Percentiles rank a stretch among this genome's conserved stretches.
Conservation (phyloP, 2,797 vertebrate species). For the Pseudochromis fuscus region DNA sequence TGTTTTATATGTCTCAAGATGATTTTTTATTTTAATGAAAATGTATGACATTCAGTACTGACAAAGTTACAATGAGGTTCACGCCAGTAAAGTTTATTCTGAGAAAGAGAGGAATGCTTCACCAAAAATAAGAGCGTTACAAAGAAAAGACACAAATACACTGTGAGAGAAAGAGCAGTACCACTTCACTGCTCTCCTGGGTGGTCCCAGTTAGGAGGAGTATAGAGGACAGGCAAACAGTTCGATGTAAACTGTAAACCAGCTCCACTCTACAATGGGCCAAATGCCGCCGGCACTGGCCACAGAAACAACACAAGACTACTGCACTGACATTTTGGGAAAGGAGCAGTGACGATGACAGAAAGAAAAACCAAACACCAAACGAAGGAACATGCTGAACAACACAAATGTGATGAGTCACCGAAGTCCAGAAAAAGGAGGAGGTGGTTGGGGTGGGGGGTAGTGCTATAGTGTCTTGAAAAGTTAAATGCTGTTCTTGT, state of each 20-base stretch:
- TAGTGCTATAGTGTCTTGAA: constrained; percentile 9
- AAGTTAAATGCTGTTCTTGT: constrained; percentile 30
- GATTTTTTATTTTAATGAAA: neutral
- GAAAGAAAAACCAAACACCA: constrained; percentile 25
- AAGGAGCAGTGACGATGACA: constrained; percentile 52
- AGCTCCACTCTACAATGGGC: constrained; percentile 86
- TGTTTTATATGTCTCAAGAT: neutral
- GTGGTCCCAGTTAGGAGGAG: constrained; percentile 92
- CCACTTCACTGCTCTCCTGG: constrained; percentile 89
- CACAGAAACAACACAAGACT: constrained; percentile 80
- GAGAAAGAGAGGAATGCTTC: constrained; percentile 22
- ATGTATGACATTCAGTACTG: neutral
- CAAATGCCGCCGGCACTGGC: constrained; percentile 81
- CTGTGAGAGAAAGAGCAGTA: constrained; percentile 70
- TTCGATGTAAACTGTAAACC: constrained; percentile 97
- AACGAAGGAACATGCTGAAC: constrained; percentile 29
- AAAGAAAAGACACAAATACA: constrained; percentile 58
- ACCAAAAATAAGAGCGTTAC: constrained; percentile 26
- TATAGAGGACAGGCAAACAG: constrained; percentile 94
- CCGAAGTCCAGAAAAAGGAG: constrained; percentile 21
- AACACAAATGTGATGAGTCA: constrained; percentile 57
- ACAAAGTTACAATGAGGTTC: neutral
- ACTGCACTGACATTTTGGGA: constrained; percentile 73
- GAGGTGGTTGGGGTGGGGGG: too few relatives aligned
- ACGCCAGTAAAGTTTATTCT: constrained; percentile 13